Evolutionary conservation across 2,113 vertebrate species (phyloP).

Genomic region (Carollia perspicillata): DNA sequence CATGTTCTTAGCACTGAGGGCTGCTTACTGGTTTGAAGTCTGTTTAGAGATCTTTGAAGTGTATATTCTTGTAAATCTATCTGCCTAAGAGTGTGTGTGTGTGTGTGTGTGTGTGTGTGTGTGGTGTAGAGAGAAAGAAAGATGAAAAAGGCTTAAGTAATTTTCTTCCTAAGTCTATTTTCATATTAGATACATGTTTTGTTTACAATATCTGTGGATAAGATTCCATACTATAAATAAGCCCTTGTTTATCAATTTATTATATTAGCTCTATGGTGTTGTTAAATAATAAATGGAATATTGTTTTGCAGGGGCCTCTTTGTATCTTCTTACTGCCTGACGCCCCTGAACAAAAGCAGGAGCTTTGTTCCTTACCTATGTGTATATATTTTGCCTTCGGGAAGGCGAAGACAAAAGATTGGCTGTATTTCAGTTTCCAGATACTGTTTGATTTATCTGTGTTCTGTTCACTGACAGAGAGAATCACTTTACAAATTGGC

Average conservation of each 20-base stretch:
- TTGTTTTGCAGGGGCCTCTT: background rate
- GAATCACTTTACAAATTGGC: constrained; percentile 40
- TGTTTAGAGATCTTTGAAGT: background rate
- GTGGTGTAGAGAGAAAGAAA: background rate
- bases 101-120: background rate
- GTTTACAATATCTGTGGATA: background rate
- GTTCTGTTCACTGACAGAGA: background rate
- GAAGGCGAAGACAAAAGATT: background rate
- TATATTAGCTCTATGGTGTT: background rate
- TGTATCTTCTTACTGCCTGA: background rate
- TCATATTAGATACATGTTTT: background rate
- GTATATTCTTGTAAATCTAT: background rate
- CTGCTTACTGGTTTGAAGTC: background rate
- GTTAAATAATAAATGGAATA: background rate
- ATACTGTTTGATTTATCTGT: constrained; percentile 16
- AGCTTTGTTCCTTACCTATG: background rate
- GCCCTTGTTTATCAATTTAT: background rate
- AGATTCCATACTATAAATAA: background rate
- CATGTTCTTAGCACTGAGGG: background rate
- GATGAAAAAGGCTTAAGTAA: background rate
- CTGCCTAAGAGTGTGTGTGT: background rate
- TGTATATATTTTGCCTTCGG: background rate
- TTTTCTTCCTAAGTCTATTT: background rate
- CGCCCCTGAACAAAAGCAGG: background rate
- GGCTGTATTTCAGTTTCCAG: background rate